Evolutionary conservation across 2,797 vertebrate genomes (phyloP).

Genomic region (Sebastes vulpes): DNA sequence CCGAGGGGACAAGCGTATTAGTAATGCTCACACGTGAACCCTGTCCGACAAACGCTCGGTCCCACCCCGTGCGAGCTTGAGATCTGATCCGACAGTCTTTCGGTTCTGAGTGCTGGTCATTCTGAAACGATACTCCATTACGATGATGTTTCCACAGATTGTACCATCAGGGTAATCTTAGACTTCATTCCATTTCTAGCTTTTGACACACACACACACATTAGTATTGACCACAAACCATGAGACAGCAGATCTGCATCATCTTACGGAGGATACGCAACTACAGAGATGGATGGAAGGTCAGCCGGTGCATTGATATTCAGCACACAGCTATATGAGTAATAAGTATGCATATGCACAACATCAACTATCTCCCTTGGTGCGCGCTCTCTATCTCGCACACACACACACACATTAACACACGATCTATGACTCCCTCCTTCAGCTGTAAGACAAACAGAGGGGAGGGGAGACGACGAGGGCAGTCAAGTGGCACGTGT

Average conservation of each 20-base stretch:
- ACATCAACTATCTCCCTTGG: slow-evolving; percentile 38
- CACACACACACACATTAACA: slow-evolving; percentile 24
- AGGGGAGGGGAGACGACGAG: slow-evolving; percentile 58
- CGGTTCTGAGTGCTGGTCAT: slow-evolving; percentile 29
- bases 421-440: slow-evolving; percentile 45
- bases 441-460: slow-evolving; percentile 75
- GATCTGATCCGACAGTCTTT: slow-evolving; percentile 21
- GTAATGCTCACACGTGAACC: slow-evolving; percentile 7
- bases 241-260: slow-evolving; percentile 65
- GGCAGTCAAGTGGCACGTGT: slow-evolving; percentile 80
- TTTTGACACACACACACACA: slow-evolving; percentile 20
- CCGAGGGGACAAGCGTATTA: not conserved
- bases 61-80: slow-evolving; percentile 13
- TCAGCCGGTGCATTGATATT: slow-evolving; percentile 64
- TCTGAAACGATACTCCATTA: slow-evolving; percentile 42
- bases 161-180: slow-evolving; percentile 59
- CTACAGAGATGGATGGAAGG: slow-evolving; percentile 60
- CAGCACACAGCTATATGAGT: slow-evolving; percentile 46
- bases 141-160: slow-evolving; percentile 38
- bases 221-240: slow-evolving; percentile 58
- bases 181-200: slow-evolving; percentile 13
- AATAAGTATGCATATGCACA: slow-evolving; percentile 62
- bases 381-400: not conserved
- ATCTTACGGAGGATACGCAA: slow-evolving; percentile 28
- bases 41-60: not conserved